Conservation (phyloP, 2,113 vertebrate genomes). For the Pseudopodoces humilis region DNA sequence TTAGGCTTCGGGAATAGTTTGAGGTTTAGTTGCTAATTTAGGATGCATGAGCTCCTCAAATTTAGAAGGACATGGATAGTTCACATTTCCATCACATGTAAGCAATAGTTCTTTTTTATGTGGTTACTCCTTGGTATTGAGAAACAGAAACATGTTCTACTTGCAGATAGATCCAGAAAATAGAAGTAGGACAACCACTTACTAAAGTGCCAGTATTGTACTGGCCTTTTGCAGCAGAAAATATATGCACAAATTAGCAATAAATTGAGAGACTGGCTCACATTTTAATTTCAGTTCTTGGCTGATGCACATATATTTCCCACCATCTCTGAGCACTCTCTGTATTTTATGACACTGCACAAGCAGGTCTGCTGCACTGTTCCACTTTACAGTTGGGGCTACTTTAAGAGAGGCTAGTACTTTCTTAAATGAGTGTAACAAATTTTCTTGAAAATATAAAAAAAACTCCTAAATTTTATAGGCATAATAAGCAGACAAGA, state of each 20-base stretch:
- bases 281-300: neutral
- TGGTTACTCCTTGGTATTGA: neutral
- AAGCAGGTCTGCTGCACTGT: neutral
- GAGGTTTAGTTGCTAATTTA: conserved; percentile 2
- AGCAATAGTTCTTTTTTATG: neutral
- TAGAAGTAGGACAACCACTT: neutral
- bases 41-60: neutral
- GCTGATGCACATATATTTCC: neutral
- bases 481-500: neutral
- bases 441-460: neutral
- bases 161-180: neutral
- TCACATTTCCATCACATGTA: neutral
- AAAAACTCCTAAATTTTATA: neutral
- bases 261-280: neutral
- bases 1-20: neutral
- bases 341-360: neutral
- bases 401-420: neutral
- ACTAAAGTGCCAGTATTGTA: neutral
- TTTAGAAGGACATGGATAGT: neutral
- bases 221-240: neutral
- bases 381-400: neutral
- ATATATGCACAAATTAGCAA: neutral
- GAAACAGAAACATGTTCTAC: neutral
- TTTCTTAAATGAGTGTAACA: neutral
- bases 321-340: neutral